Evolutionary conservation across 53 echinoderm and acorn worm species (phyloP).

Genomic region (Crossaster papposus): DNA sequence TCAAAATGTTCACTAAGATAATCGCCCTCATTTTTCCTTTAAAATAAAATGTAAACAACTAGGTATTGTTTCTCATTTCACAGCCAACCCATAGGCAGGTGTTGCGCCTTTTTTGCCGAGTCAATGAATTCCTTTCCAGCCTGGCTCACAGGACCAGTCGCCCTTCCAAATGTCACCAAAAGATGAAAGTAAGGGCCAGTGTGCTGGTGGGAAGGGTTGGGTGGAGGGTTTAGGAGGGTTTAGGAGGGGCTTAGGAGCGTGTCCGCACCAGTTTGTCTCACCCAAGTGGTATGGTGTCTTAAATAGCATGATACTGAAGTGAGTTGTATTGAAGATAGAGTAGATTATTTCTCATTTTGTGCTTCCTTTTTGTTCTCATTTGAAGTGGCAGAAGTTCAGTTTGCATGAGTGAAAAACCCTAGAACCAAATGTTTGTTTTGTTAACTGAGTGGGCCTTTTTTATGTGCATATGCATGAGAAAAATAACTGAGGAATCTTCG

Average conservation of each 20-base stretch:
- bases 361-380: too few species aligned
- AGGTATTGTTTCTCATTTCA: slow-evolving; percentile 25
- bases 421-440: too few species aligned
- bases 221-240: neutral
- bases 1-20: neutral
- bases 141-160: slow-evolving; percentile 41
- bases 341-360: too few species aligned
- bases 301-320: neutral
- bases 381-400: too few species aligned
- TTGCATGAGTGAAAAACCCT: too few species aligned
- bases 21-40: neutral
- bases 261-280: neutral
- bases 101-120: slow-evolving; percentile 48
- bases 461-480: too few species aligned
- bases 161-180: slow-evolving; percentile 46
- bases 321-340: neutral
- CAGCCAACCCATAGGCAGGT: slow-evolving; percentile 44
- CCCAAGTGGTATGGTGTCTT: neutral
- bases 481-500: too few species aligned
- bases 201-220: neutral
- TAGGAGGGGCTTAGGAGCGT: too few species aligned
- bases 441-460: too few species aligned
- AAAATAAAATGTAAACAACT: neutral
- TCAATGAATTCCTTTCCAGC: slow-evolving; percentile 35
- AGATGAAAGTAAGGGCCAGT: slow-evolving; percentile 40